Evolutionary conservation across 2,113 vertebrate genomes (phyloP).

Genomic region (Symphodus melops): DNA sequence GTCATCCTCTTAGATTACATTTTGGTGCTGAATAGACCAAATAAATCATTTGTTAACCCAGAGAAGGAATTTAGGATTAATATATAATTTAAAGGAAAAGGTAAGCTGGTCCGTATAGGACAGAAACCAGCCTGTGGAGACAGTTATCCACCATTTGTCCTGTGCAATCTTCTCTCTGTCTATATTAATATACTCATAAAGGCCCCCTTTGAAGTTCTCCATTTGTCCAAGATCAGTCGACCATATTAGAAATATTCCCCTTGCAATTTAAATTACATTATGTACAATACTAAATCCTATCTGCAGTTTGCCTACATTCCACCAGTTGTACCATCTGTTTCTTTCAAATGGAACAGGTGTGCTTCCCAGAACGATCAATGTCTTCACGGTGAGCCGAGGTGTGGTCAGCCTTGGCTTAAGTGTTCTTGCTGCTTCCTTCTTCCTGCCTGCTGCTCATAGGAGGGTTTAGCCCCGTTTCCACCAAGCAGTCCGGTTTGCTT

Average conservation of each 20-base stretch:
- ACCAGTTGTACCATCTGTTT: slow-evolving; percentile 29
- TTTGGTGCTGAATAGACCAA: background rate
- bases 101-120: background rate
- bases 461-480: background rate
- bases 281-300: background rate
- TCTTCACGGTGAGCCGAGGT: background rate
- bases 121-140: background rate
- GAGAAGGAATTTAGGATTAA: background rate
- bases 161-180: background rate
- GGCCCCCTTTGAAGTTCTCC: background rate
- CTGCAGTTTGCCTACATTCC: slow-evolving; percentile 1
- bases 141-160: slow-evolving; percentile 2
- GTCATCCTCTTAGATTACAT: background rate
- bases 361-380: slow-evolving; percentile 13
- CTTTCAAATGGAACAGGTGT: slow-evolving; percentile 44
- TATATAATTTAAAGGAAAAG: background rate
- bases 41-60: background rate
- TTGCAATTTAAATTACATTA: background rate
- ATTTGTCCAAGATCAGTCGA: background rate
- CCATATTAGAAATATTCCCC: slow-evolving; percentile 5
- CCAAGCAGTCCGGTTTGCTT: too few species aligned
- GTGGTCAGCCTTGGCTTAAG: slow-evolving; percentile 1
- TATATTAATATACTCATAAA: background rate
- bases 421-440: slow-evolving; percentile 24
- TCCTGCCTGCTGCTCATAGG: background rate